Percentiles rank a stretch among this genome's conserved stretches.
phyloP scores from a whole-genome alignment of 2,113 vertebrate species.

The Herpailurus yagouaroundi region DNA sequence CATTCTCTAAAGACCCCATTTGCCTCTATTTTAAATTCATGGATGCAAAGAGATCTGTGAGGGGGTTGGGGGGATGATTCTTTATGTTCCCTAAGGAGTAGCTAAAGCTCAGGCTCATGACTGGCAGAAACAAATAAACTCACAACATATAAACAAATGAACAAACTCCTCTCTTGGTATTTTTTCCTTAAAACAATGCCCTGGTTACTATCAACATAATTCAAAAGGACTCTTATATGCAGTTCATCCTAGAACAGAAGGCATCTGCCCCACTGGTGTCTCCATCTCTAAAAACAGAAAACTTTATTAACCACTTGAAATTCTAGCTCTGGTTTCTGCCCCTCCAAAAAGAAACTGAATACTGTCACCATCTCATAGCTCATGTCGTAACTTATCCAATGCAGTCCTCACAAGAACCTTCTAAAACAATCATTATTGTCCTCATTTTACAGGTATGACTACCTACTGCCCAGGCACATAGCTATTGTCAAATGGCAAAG shows the following conservation, averaged over 20 bases:
- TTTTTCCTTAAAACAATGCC: neutral
- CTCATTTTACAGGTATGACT: neutral
- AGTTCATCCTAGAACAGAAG: neutral
- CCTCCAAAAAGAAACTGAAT: neutral
- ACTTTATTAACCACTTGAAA: neutral
- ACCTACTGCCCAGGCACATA: neutral
- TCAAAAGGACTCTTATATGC: neutral
- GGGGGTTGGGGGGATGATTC: neutral
- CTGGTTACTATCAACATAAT: neutral
- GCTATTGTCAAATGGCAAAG: neutral
- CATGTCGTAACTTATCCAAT: neutral
- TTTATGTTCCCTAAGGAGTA: neutral
- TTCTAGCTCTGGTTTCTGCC: neutral
- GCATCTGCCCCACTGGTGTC: neutral
- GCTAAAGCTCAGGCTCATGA: neutral
- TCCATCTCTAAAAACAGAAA: neutral
- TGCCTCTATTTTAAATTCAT: neutral
- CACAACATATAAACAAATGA: neutral
- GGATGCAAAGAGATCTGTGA: neutral
- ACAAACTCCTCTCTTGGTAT: neutral
- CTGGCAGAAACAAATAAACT: neutral
- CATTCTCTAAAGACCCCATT: neutral
- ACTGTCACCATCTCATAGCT: neutral
- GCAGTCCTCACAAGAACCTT: neutral
- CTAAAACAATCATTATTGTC: neutral